Conservation (phyloP, 2,113 vertebrate species). For the Gnathonemus longibarbis region DNA sequence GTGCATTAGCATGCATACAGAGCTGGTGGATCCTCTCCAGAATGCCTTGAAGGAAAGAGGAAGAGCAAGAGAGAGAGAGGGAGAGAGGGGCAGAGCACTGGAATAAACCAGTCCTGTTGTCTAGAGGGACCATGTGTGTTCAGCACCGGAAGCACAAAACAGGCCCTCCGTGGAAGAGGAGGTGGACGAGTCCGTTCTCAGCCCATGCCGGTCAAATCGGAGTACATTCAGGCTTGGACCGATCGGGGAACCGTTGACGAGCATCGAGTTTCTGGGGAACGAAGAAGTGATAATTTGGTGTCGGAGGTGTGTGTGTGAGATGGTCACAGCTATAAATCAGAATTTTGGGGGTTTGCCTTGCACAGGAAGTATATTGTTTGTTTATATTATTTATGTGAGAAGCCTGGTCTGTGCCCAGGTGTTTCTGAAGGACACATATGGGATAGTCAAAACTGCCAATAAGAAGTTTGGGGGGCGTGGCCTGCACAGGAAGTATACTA, state of each 20-base stretch:
- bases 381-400: not conserved
- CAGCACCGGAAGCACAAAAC: not conserved
- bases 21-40: constrained; percentile 31
- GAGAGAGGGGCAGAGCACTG: constrained; percentile 25
- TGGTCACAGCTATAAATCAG: not conserved
- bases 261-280: not conserved
- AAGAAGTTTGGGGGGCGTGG: not conserved
- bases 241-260: not conserved
- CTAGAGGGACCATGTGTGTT: constrained; percentile 3
- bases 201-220: not conserved
- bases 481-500: not conserved
- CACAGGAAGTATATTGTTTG: not conserved
- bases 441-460: not conserved
- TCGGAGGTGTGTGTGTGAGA: not conserved
- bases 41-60: constrained; percentile 38
- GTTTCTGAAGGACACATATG: not conserved
- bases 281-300: not conserved
- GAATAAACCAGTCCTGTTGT: constrained; percentile 33
- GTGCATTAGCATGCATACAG: constrained; percentile 36
- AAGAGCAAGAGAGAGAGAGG: constrained; percentile 12
- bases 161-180: not conserved
- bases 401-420: not conserved
- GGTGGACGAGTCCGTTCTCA: not conserved
- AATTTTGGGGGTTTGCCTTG: not conserved
- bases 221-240: not conserved